Evolutionary conservation across 2,888 invertebrate species (phyloP).

Genomic region (Heliconius erato): DNA sequence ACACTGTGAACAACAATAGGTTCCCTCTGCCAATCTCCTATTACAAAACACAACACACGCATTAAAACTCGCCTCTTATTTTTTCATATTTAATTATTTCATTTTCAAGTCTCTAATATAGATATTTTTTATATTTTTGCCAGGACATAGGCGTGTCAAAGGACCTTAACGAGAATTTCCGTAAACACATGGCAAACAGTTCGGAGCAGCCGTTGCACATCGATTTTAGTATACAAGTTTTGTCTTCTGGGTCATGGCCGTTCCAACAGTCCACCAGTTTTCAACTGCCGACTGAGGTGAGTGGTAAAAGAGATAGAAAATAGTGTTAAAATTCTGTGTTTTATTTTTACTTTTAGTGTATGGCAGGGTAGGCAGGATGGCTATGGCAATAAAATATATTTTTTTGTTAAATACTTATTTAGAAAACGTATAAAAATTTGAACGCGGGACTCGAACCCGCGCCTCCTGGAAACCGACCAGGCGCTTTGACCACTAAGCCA

Average conservation of each 20-base stretch:
- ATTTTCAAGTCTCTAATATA: not conserved
- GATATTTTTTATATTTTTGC: not conserved
- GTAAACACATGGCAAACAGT: constrained; percentile 89
- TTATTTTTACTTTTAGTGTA: no score
- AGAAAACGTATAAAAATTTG: no score
- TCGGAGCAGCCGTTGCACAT: constrained; percentile 91
- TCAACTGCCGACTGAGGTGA: constrained; percentile 96
- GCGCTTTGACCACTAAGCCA: no score
- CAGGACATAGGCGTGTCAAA: constrained; percentile 99
- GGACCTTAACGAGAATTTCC: constrained; percentile 98
- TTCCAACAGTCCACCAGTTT: constrained; percentile 98
- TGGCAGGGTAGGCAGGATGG: no score
- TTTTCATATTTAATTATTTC: constrained; percentile 7
- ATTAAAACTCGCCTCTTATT: not conserved
- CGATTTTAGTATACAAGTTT: constrained; percentile 98
- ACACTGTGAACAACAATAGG: no score
- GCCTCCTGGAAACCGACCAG: no score
- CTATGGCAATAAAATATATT: no score
- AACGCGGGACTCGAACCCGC: no score
- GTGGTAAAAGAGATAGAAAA: not conserved
- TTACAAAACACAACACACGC: no score
- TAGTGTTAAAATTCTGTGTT: not conserved
- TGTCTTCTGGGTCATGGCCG: constrained; percentile 99
- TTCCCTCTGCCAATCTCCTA: no score
- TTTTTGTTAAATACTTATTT: no score